Evolutionary conservation across 2,113 vertebrate genomes (phyloP).

Genomic region (Daubentonia madagascariensis): DNA sequence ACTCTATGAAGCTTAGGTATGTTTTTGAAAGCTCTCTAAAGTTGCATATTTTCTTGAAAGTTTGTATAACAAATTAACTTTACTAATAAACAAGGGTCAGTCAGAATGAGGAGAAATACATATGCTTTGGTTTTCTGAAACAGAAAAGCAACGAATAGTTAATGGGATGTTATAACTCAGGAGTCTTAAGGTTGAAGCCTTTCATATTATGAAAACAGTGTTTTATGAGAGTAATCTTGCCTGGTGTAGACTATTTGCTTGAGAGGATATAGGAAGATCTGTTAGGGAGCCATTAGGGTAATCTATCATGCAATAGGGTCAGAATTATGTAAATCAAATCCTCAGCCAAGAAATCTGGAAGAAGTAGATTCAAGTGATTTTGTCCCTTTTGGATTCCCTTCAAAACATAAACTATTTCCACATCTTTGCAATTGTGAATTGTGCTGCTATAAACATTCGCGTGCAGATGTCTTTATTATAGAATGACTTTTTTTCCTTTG

Average conservation of each 20-base stretch:
- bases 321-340: not conserved
- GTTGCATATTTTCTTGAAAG: not conserved
- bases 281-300: not conserved
- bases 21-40: not conserved
- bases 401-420: not conserved
- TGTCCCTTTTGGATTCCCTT: not conserved
- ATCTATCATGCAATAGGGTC: not conserved
- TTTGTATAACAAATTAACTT: not conserved
- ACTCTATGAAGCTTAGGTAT: not conserved
- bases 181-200: not conserved
- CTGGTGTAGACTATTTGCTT: not conserved
- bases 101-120: not conserved
- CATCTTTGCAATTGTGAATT: too few species aligned
- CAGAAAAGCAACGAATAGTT: not conserved
- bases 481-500: too few species aligned
- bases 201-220: not conserved
- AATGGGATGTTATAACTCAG: not conserved
- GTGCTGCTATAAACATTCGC: too few species aligned
- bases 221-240: not conserved
- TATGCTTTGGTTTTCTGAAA: not conserved
- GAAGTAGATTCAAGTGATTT: not conserved
- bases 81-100: not conserved
- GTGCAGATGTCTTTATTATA: too few species aligned
- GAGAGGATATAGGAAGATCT: not conserved
- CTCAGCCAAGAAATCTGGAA: not conserved